Evolutionary conservation across 1,140 invertebrate species (phyloP).

Genomic region (Drosophila repletoides): DNA sequence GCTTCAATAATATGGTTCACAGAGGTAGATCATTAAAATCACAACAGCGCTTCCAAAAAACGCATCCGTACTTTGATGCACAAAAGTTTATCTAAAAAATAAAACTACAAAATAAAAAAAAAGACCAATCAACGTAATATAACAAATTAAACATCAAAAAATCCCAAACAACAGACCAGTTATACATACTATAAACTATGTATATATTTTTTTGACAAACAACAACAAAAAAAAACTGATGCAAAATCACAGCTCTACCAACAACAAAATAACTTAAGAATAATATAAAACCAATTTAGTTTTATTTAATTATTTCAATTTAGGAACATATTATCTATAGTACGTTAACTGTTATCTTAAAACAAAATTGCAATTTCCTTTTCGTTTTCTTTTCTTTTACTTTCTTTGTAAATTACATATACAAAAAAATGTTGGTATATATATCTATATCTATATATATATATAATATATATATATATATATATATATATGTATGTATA

Average conservation of each 20-base stretch:
- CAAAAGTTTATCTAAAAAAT: conserved; percentile 78
- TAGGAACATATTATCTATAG: conserved; percentile 27
- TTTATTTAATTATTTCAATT: conserved; percentile 16
- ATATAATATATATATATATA: conserved; percentile 32
- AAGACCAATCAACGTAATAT: conserved; percentile 20
- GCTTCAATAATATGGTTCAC: conserved; percentile 81
- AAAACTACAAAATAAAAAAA: conserved; percentile 11
- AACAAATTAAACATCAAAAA: conserved; percentile 11
- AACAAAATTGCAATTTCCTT: conserved; percentile 29
- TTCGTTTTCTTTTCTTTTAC: conserved; percentile 6
- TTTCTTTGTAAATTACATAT: conserved; percentile 10
- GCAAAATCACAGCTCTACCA: conserved; percentile 26
- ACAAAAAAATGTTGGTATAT: conserved; percentile 14
- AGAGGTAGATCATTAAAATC: conserved; percentile 82
- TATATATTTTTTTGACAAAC: conserved; percentile 32
- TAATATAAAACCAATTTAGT: conserved; percentile 9
- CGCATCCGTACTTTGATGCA: conserved; percentile 81
- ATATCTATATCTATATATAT: conserved; percentile 12
- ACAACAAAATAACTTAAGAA: conserved; percentile 20
- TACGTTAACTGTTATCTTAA: no score
- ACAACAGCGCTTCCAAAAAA: conserved; percentile 80
- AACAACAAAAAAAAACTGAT: conserved; percentile 42
- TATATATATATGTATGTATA: conserved; percentile 31
- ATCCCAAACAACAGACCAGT: conserved; percentile 40
- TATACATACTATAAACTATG: conserved; percentile 29